Percentiles rank a stretch among this genome's conserved stretches.
These are phyloP conservation scores for Oryzias sinensis DNA, from an alignment of 2,797 vertebrate genomes.

Conservation along the genomic window DNA sequence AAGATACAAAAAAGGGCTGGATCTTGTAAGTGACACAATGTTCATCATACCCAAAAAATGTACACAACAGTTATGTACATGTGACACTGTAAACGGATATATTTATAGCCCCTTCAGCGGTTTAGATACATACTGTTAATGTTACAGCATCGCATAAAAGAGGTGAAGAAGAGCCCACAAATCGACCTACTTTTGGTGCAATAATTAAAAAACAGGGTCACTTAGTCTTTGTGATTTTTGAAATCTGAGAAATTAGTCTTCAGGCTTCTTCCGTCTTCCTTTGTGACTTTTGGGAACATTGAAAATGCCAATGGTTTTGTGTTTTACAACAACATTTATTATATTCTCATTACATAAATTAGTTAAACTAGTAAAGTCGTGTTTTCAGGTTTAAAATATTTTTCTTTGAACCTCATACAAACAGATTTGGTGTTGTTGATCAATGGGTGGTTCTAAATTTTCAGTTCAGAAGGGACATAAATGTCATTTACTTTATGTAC, in stretches of 20 bases:
- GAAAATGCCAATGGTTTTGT: background rate
- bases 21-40: conserved; percentile 62
- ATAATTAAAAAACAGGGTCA: conserved; percentile 25
- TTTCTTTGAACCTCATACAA: no score
- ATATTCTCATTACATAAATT: background rate
- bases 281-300: background rate
- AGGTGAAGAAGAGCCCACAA: conserved; percentile 41
- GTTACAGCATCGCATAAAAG: conserved; percentile 26
- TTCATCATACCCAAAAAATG: background rate
- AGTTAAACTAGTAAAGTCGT: no score
- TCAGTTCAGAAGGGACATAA: no score
- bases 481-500: no score
- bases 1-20: conserved; percentile 66
- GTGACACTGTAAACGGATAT: conserved; percentile 5
- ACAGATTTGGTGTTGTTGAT: no score
- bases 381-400: no score
- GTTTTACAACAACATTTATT: background rate
- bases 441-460: no score
- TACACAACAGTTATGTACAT: background rate
- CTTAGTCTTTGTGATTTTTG: conserved; percentile 49
- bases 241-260: conserved; percentile 51
- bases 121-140: conserved; percentile 5
- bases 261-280: conserved; percentile 13
- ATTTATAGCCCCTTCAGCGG: conserved; percentile 3
- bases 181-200: conserved; percentile 49